A percentile compares a stretch with the other conserved stretches of the same genome.
Evolutionary conservation across 1,140 invertebrate genomes (phyloP).

Genomic region (Eupristina koningsbergeri): DNA sequence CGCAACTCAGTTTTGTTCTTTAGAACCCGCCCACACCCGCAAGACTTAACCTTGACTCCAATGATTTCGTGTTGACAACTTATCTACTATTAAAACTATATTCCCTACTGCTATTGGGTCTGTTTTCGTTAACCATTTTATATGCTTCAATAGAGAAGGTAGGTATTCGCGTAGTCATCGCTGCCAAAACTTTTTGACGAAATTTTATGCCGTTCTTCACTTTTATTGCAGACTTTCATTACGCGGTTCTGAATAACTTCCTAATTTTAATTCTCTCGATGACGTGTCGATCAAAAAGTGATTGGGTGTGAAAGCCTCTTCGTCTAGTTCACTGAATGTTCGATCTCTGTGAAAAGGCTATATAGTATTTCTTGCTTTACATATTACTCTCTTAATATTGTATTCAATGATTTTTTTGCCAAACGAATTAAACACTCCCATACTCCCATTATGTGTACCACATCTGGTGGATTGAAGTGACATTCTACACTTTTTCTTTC

Average conservation of each 20-base stretch:
- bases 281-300: slow-evolving; percentile 58
- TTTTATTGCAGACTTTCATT: neutral
- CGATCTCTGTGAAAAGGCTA: slow-evolving; percentile 40
- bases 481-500: slow-evolving; percentile 2
- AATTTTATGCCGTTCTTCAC: slow-evolving; percentile 28
- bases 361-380: slow-evolving; percentile 33
- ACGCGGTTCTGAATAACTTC: neutral
- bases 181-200: slow-evolving; percentile 27
- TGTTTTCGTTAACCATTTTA: slow-evolving; percentile 15
- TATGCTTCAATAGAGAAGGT: neutral
- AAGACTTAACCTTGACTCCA: slow-evolving; percentile 6
- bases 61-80: neutral
- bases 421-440: too few relatives aligned
- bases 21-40: neutral
- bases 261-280: neutral
- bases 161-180: slow-evolving; percentile 32
- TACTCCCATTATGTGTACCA: too few relatives aligned
- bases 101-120: neutral
- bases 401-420: slow-evolving; percentile 42
- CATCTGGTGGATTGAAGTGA: slow-evolving; percentile 7
- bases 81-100: slow-evolving; percentile 23
- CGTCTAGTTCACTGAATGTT: slow-evolving; percentile 47
- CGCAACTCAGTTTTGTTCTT: neutral
- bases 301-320: slow-evolving; percentile 53
- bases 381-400: neutral